These are phyloP conservation scores for Euleptes europaea DNA, from an alignment of 2,113 vertebrate genomes.

Conservation along the genomic window DNA sequence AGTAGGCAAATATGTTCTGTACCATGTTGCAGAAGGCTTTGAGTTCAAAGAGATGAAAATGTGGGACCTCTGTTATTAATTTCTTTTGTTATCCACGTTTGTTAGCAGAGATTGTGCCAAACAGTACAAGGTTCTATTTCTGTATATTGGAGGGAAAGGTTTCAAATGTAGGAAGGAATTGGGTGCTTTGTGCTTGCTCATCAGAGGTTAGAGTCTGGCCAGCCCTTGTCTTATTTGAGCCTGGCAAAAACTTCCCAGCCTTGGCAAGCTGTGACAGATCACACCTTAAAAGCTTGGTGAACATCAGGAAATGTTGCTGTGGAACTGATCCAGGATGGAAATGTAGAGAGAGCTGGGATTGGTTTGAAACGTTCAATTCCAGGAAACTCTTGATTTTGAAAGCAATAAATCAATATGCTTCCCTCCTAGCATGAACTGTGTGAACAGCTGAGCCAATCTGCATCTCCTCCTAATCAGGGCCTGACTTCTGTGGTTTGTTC, in stretches of 20 bases:
- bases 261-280: background rate
- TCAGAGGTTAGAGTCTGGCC: background rate
- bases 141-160: background rate
- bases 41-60: background rate
- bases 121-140: background rate
- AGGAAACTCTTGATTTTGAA: background rate
- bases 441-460: background rate
- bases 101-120: background rate
- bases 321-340: background rate
- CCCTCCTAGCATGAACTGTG: background rate
- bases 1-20: too few relatives aligned
- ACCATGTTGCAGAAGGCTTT: background rate
- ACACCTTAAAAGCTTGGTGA: background rate
- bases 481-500: background rate
- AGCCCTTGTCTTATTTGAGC: background rate
- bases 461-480: background rate
- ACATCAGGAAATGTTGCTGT: background rate
- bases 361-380: fast-evolving
- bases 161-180: background rate
- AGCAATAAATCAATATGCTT: background rate
- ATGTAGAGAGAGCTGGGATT: background rate
- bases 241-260: background rate
- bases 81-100: background rate
- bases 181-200: background rate
- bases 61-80: background rate